Conservation (phyloP, 2,888 invertebrate genomes). For the Periphyllus acericola region DNA sequence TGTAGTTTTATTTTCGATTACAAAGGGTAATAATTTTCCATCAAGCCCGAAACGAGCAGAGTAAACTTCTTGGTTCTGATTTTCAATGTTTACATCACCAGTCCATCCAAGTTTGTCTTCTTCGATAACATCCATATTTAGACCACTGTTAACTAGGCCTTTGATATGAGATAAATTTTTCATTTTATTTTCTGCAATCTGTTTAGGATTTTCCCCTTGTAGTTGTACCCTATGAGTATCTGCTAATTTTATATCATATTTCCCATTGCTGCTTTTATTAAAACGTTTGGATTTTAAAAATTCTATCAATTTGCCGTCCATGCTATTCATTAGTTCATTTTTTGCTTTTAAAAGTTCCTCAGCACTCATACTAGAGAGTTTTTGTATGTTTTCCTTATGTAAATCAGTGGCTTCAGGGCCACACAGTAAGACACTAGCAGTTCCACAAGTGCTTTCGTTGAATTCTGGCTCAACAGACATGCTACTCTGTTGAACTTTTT, state of each 20-base stretch:
- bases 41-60: constrained; percentile 87
- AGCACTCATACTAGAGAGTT: constrained; percentile 76
- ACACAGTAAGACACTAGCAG: constrained; percentile 65
- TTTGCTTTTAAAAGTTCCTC: constrained; percentile 81
- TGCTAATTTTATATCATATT: constrained; percentile 56
- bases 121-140: constrained; percentile 88
- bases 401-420: constrained; percentile 71
- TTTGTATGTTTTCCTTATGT: constrained; percentile 78
- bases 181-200: constrained; percentile 67
- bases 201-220: constrained; percentile 64
- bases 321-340: constrained; percentile 73
- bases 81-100: constrained; percentile 71
- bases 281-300: constrained; percentile 72
- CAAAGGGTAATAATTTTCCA: constrained; percentile 77
- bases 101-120: constrained; percentile 90
- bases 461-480: not conserved
- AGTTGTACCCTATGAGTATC: constrained; percentile 64
- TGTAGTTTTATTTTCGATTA: constrained; percentile 73
- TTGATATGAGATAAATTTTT: constrained; percentile 56
- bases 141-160: constrained; percentile 77
- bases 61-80: constrained; percentile 70
- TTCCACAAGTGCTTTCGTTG: constrained; percentile 57
- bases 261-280: constrained; percentile 63
- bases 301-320: constrained; percentile 76
- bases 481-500: constrained; percentile 64